phyloP scores from a whole-genome alignment of 2,797 vertebrate species.

The Neomorphus geoffroyi region DNA sequence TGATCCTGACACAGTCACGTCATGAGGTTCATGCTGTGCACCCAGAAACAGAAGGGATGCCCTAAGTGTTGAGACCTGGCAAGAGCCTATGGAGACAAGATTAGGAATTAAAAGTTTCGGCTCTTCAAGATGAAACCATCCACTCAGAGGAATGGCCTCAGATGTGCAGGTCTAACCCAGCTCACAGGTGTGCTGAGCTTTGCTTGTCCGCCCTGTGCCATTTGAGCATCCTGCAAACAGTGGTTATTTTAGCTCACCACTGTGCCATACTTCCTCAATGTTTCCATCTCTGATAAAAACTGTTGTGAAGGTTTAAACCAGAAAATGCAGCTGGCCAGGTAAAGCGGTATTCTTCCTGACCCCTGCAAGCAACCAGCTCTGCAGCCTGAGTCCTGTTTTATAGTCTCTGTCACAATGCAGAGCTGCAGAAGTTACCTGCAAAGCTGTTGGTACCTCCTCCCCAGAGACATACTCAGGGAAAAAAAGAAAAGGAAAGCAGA shows the following conservation, averaged over 20 bases:
- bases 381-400: background rate
- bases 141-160: background rate
- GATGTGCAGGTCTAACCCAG: background rate
- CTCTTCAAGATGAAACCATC: background rate
- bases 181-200: background rate
- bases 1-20: background rate
- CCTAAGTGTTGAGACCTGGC: background rate
- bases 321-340: background rate
- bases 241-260: background rate
- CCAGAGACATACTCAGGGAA: background rate
- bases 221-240: accelerated
- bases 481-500: background rate
- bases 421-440: background rate
- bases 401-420: background rate
- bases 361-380: background rate
- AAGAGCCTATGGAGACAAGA: background rate
- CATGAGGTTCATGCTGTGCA: background rate
- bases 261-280: background rate
- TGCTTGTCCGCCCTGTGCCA: background rate
- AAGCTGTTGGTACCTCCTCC: background rate
- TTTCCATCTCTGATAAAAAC: background rate
- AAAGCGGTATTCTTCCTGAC: background rate
- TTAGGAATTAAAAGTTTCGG: background rate
- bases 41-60: background rate
- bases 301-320: background rate